A percentile compares a stretch with the other conserved stretches of the same genome.
Evolutionary conservation across 2,113 vertebrate species (phyloP).

Genomic region (Eptatretus burgeri): DNA sequence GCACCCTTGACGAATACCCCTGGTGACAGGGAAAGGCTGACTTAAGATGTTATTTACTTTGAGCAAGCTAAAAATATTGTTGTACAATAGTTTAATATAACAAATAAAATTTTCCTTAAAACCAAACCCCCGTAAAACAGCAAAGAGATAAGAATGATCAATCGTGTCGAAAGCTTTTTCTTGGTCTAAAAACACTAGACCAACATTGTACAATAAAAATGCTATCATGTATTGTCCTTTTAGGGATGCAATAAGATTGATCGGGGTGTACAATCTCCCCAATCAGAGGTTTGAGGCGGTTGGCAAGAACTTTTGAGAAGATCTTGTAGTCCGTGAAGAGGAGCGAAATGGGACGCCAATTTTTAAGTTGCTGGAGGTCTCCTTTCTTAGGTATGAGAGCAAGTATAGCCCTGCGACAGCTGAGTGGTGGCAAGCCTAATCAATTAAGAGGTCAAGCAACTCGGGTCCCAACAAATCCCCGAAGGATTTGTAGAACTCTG

Average conservation of each 20-base stretch:
- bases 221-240: constrained; percentile 1
- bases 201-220: constrained; percentile 6
- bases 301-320: constrained; percentile 1
- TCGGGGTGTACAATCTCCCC: background rate
- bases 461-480: background rate
- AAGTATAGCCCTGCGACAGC: constrained; percentile 5
- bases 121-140: too few species aligned
- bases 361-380: constrained; percentile 4
- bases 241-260: constrained; percentile 5
- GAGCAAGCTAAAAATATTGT: too few species aligned
- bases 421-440: background rate
- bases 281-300: background rate
- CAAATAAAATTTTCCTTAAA: too few species aligned
- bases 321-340: constrained; percentile 5
- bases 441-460: background rate
- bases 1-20: too few species aligned
- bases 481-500: background rate
- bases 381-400: constrained; percentile 8
- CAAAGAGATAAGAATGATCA: too few species aligned
- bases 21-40: background rate
- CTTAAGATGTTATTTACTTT: too few species aligned
- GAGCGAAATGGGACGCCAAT: background rate
- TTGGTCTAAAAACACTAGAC: too few species aligned
- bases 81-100: too few species aligned
- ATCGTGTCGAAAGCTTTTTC: too few species aligned